These are phyloP conservation scores for Pachypanchax playfairii DNA, from an alignment of 2,113 vertebrate species.

Conservation along the genomic window DNA sequence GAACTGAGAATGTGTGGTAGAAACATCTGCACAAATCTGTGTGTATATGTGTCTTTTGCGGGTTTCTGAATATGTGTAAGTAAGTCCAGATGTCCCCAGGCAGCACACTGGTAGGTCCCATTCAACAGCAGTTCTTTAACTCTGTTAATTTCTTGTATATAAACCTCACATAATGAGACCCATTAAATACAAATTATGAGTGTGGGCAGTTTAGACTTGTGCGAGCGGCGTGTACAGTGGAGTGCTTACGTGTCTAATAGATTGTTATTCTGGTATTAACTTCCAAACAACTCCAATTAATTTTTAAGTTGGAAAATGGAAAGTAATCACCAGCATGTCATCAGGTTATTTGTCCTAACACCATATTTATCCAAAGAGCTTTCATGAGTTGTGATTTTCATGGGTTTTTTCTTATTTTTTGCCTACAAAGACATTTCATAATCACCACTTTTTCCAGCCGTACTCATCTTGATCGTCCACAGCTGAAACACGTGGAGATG, in stretches of 20 bases:
- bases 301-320: slow-evolving; percentile 34
- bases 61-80: slow-evolving; percentile 73
- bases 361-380: slow-evolving; percentile 9
- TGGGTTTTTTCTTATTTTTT: slow-evolving; percentile 29
- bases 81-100: slow-evolving; percentile 76
- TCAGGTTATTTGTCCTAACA: neutral
- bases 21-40: slow-evolving; percentile 36
- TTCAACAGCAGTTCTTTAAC: slow-evolving; percentile 68
- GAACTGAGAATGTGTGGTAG: slow-evolving; percentile 38
- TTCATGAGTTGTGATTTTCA: slow-evolving; percentile 17
- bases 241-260: slow-evolving; percentile 37
- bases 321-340: slow-evolving; percentile 3
- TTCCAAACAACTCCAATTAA: slow-evolving; percentile 47
- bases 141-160: slow-evolving; percentile 74
- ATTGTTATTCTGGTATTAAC: slow-evolving; percentile 49
- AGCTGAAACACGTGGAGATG: slow-evolving; percentile 49
- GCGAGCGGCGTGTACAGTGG: slow-evolving; percentile 31
- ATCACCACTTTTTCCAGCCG: slow-evolving; percentile 54
- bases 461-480: slow-evolving; percentile 38
- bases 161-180: slow-evolving; percentile 70
- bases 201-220: slow-evolving; percentile 31
- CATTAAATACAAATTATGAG: slow-evolving; percentile 66
- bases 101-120: slow-evolving; percentile 64
- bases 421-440: slow-evolving; percentile 29
- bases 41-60: slow-evolving; percentile 50